A percentile compares a stretch with the other conserved stretches of the same genome.
Conservation (phyloP, 2,797 vertebrate species). For the Masticophis lateralis region DNA sequence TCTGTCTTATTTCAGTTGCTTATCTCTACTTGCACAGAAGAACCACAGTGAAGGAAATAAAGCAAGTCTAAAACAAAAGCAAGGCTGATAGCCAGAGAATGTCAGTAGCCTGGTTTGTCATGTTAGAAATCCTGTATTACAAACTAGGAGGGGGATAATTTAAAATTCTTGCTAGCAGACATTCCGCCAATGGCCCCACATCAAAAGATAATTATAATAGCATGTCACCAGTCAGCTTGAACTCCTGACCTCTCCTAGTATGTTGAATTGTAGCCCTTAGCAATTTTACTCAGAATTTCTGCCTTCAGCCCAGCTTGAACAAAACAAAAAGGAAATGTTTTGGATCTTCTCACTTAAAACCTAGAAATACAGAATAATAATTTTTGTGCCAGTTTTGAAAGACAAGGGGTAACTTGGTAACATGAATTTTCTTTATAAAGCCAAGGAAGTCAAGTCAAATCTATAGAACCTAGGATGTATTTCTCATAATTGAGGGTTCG, state of each 20-base stretch:
- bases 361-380: not conserved
- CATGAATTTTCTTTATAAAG: not conserved
- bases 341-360: not conserved
- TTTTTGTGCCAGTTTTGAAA: not conserved
- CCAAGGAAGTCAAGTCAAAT: not conserved
- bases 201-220: not conserved
- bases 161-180: not conserved
- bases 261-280: not conserved
- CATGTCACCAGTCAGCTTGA: not conserved
- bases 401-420: not conserved
- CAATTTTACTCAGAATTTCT: not conserved
- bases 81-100: not conserved
- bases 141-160: not conserved
- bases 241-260: not conserved
- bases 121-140: not conserved
- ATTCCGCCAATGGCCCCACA: not conserved
- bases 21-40: not conserved
- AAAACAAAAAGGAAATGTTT: not conserved
- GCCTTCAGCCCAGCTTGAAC: not conserved
- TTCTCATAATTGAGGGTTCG: not conserved
- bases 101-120: not conserved
- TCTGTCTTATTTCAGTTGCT: not conserved
- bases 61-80: not conserved
- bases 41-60: not conserved
- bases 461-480: not conserved